Evolutionary conservation across 2,888 invertebrate species (phyloP), one percentile per base, ranked within the genome.

Genomic region (Ceratothoa steindachneri): DNA sequence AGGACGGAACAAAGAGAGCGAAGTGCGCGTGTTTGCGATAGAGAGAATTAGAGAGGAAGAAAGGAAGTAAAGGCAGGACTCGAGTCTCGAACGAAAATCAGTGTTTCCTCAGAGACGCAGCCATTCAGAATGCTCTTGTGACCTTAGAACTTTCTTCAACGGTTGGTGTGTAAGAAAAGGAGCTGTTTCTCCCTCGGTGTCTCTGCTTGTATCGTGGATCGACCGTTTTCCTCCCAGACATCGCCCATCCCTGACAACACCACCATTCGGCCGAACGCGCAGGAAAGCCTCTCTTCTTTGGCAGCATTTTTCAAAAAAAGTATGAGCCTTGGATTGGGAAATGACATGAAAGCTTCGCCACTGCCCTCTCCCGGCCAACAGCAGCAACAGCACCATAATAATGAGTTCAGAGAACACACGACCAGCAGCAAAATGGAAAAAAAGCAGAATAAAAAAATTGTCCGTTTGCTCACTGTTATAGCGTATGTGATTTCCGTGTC

Each of bases 401-500:
- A 71, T 12, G 66, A 31, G 0, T 66, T 30, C 29, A 66, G 19
- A 27, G 71, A 71, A 22, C 65, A 27, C 51, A 53, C 53, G 15
- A 73, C 71, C 30, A 69, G 71, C 19, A 73, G 73, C 31, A 71
- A 71, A 73, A 71, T 73, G 52, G 78, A 78, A 31, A 73, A 71
- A 9, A 78, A 75, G 65, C 73, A 75, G 29, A 85, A 85, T 82
- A 76, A 74, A 71, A 80, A 80, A 64, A 89, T 91, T 85, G 90
- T 95, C 80, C 89, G 95, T 81, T 92, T 96, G 82, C 88, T 96
- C 83, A 96, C 96, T 27, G 96, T 97, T 81, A 89, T 95, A 82
- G 93, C 95, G 70, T 97, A 97, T 86, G 91, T 96, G 81, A 90
- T 96, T 85, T 93, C 93, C 84, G 96, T 97, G 81, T 96, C 95